These are phyloP conservation scores for Sycophila texana DNA, from an alignment of 2,888 invertebrate genomes.

Conservation along the genomic window DNA sequence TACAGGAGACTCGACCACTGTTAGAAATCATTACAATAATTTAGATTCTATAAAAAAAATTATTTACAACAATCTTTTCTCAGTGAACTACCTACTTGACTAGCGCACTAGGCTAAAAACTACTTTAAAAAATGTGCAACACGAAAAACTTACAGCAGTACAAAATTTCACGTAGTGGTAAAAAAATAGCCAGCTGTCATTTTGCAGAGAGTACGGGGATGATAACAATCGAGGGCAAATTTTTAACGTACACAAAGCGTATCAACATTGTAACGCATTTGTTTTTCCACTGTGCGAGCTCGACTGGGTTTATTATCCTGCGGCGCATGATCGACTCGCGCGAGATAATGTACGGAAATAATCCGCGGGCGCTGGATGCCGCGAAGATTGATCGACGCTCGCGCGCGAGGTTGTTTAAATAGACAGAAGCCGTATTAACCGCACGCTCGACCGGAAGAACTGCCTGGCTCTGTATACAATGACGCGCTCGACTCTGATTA, in stretches of 20 bases:
- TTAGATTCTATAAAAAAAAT: no score
- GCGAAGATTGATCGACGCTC: slow-evolving; percentile 50
- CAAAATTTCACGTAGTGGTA: not conserved
- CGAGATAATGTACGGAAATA: slow-evolving; percentile 52
- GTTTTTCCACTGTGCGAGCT: slow-evolving; percentile 20
- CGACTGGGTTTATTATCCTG: slow-evolving; percentile 45
- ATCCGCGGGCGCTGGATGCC: slow-evolving; percentile 27
- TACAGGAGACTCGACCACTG: no score
- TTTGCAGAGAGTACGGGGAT: no score
- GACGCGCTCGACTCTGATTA: slow-evolving; percentile 14
- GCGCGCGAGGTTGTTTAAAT: slow-evolving; percentile 58
- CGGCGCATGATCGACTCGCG: slow-evolving; percentile 33
- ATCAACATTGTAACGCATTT: slow-evolving; percentile 32
- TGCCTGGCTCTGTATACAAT: slow-evolving; percentile 18
- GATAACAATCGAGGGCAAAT: not conserved
- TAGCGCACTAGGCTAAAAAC: no score
- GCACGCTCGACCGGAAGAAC: slow-evolving; percentile 36
- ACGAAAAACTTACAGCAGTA: not conserved
- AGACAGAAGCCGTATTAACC: slow-evolving; percentile 53
- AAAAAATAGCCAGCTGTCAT: no score
- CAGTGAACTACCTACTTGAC: no score
- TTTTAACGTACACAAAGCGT: not conserved
- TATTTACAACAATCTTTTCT: no score
- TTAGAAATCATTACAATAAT: no score
- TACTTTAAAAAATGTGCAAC: no score